Base-by-base conservation (phyloP, 2,888 invertebrate genomes). In the Acanthacorydalis orientalis region DNA sequence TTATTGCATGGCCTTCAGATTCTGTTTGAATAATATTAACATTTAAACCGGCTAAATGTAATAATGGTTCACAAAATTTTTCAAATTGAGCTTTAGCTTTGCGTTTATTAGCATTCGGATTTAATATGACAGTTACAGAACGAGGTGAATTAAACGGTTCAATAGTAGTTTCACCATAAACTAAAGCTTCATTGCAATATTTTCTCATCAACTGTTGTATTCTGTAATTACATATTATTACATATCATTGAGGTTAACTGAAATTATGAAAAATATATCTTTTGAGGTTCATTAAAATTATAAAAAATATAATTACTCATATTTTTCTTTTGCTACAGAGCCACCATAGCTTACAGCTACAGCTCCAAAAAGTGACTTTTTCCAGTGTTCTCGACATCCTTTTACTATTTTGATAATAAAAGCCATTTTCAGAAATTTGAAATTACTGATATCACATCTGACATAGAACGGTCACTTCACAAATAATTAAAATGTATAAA, bases 41-140 rank as follows among this genome's bases (percentile, higher is more conserved):
- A 53, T 80, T 78, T 55, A 88, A 74, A 23, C 96, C 96, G 47
- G 93, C 90, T 49, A 95, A 70, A 66, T 95, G 83, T n/a, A 96
- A 67, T 11, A 96, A 69, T 1, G 96, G 96, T 50, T 89, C 91
- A 58, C 90, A 92, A 63, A 90, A 95, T 59, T 87, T 87, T 60
- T 90, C 87, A 69, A 85, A 95, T 56, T 80, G 71, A 42, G 71
- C 67, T 49, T 72, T 68, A 0, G 77, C 74, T 52, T 72, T 75
- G 69, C 87, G 78, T 60, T 82, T 83, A 56, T 86, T 86, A 0
- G 93, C 88, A 16, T 83, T 86, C 15, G 95, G 93, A 69, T 95
- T 95, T 46, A 95, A 68, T 56, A 95, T 82, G 0, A 96, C 84
- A 1, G 91, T 85, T 1, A 95, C 70, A 52, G 80, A 77, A 51